These are phyloP conservation scores for Ophioninae sp. DNA, from an alignment of 2,888 invertebrate genomes.

Conservation along the genomic window DNA sequence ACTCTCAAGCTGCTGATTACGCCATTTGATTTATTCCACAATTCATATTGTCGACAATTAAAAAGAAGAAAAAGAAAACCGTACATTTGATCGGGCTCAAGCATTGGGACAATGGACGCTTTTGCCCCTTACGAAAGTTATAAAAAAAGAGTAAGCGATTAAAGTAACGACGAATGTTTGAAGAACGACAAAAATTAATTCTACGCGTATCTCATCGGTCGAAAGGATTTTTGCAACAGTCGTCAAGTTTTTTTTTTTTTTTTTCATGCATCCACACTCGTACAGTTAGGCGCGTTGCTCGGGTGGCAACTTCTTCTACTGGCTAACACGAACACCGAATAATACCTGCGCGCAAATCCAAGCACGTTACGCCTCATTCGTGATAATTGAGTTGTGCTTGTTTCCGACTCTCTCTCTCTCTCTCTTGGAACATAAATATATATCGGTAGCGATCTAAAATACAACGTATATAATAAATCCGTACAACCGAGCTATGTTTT, in stretches of 20 bases:
- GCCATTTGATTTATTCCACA: conserved; percentile 56
- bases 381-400: conserved; percentile 55
- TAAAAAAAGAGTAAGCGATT: background rate
- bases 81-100: conserved; percentile 39
- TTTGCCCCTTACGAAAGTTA: conserved; percentile 3
- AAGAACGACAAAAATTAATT: conserved; percentile 21
- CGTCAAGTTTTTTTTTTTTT: conserved; percentile 35
- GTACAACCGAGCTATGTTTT: conserved; percentile 71
- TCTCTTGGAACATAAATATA: conserved; percentile 70
- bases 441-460: conserved; percentile 65
- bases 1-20: conserved; percentile 57
- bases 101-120: background rate
- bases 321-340: conserved; percentile 42
- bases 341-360: conserved; percentile 21
- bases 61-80: conserved; percentile 33
- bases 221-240: conserved; percentile 36
- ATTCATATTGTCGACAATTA: conserved; percentile 48
- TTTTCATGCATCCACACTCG: conserved; percentile 14
- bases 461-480: conserved; percentile 71
- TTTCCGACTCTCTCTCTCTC: conserved; percentile 57
- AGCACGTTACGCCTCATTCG: conserved; percentile 31
- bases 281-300: conserved; percentile 19
- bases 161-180: background rate
- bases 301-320: conserved; percentile 25
- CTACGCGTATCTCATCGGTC: conserved; percentile 22